A percentile compares a stretch with the other conserved stretches of the same genome.
These are phyloP conservation scores for Rhinichthys klamathensis DNA, from an alignment of 2,113 vertebrate genomes.

Conservation along the genomic window DNA sequence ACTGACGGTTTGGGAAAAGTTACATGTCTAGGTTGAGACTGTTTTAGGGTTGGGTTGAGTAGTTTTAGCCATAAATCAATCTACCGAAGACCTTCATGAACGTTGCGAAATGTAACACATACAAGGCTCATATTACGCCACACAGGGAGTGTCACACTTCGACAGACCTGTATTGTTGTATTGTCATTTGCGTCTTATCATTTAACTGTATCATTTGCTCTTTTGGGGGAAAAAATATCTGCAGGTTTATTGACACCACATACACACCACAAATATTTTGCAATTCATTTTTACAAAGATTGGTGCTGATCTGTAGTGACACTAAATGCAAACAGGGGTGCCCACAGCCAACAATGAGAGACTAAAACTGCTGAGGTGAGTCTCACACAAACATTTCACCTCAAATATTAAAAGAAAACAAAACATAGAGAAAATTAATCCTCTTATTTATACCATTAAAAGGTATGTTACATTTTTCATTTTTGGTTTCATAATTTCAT, in stretches of 20 bases:
- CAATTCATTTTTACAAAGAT: not conserved
- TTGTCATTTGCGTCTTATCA: not conserved
- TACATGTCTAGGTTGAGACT: constrained; percentile 28
- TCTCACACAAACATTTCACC: not conserved
- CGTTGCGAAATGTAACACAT: not conserved
- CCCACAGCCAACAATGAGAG: no score
- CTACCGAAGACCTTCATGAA: constrained; percentile 37
- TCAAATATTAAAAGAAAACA: not conserved
- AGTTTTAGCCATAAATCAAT: constrained; percentile 15
- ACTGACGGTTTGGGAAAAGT: not conserved
- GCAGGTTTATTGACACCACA: not conserved
- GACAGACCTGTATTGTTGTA: constrained; percentile 1
- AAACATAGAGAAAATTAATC: not conserved
- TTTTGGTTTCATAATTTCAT: no score
- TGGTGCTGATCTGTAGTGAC: not conserved
- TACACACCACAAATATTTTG: not conserved
- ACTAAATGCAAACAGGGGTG: not conserved
- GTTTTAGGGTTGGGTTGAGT: constrained; percentile 28
- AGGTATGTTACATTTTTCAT: no score
- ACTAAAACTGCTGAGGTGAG: not conserved
- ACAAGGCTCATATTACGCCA: not conserved
- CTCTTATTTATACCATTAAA: not conserved
- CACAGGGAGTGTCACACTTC: constrained; percentile 35
- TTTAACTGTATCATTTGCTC: not conserved
- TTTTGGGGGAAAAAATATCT: not conserved